Evolutionary conservation across 2,797 vertebrate genomes (phyloP), one percentile per base, ranked within the genome.

Genomic region (Coregonus suidteri): DNA sequence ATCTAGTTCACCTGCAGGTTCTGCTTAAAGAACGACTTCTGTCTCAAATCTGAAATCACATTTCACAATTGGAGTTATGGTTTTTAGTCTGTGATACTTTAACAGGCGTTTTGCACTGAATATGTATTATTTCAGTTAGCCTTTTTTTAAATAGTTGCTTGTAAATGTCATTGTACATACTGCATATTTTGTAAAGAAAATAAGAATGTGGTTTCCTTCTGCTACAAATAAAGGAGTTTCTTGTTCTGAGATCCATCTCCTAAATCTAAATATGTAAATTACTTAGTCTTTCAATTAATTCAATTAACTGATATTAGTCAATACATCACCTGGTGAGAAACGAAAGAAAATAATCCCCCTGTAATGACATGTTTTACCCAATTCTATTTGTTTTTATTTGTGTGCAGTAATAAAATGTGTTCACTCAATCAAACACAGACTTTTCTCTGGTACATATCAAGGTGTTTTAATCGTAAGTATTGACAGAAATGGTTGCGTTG

Each of bases 151-250:
- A 82, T 75, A 78, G 85, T 86, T 89, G 79, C 81, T 80, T 91
- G 86, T 93, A 91, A 90, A 88, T 90, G 87, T 67, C 81, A 83
- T 71, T 94, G 92, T 94, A 94, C 75, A 94, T 93, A 92, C 80
- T 86, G 90, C 85, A 86, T 89, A 91, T 93, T 93, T 92, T 90
- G 84, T 92, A 92, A 89, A 89, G 80, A 87, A 85, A 84, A 75
- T 79, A 82, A 87, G 80, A 77, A 76, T 79, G 82, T 76, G 77
- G 83, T 75, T 78, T 64, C 20, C 76, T 74, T 87, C 81, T 90
- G 86, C 84, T 84, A 25, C 62, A 77, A 84, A 88, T 52, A 52
- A 75, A 79, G 84, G 81, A 82, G 80, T 77, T 47, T 78, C 83
- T 67, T 77, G 67, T 73, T 77, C 69, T 87, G 64, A 20, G 18